A percentile compares a stretch with the other conserved stretches of the same genome.
Evolutionary conservation across 1,140 invertebrate species (phyloP).

Genomic region (Trichonephila clavipes): DNA sequence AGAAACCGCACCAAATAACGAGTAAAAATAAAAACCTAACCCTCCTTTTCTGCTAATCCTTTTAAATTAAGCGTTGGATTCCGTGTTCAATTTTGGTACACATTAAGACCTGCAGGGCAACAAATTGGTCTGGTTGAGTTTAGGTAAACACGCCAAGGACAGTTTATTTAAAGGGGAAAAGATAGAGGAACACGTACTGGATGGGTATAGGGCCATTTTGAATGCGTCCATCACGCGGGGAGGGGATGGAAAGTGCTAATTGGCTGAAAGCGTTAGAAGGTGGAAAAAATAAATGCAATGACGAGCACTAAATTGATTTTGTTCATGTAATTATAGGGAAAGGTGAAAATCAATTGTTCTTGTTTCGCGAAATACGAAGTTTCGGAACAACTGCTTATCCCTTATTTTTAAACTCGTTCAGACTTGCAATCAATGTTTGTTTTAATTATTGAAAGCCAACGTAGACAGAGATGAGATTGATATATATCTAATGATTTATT

Average conservation of each 20-base stretch:
- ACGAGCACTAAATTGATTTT: conserved; percentile 13
- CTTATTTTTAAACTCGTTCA: background rate
- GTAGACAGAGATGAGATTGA: too few species aligned
- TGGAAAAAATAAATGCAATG: background rate
- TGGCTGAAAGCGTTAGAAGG: background rate
- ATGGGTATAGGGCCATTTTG: background rate
- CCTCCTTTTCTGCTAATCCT: conserved; percentile 11
- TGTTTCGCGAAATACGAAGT: background rate
- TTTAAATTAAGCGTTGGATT: conserved; percentile 56
- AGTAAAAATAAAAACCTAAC: background rate
- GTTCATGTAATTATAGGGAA: background rate
- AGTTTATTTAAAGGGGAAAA: background rate
- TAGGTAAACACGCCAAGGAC: background rate
- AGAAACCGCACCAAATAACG: background rate
- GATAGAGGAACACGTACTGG: background rate
- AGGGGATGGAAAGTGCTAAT: background rate
- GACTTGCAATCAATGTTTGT: too few species aligned
- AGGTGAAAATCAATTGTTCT: conserved; percentile 2
- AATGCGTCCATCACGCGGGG: background rate
- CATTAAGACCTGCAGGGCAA: conserved; percentile 2
- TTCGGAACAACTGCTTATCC: background rate
- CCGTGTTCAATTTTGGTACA: conserved; percentile 55
- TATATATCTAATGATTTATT: too few species aligned
- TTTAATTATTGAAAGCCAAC: too few species aligned
- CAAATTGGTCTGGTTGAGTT: background rate